Evolutionary conservation across 2,888 invertebrate genomes (phyloP).

Genomic region (Sminthurinus aureus): DNA sequence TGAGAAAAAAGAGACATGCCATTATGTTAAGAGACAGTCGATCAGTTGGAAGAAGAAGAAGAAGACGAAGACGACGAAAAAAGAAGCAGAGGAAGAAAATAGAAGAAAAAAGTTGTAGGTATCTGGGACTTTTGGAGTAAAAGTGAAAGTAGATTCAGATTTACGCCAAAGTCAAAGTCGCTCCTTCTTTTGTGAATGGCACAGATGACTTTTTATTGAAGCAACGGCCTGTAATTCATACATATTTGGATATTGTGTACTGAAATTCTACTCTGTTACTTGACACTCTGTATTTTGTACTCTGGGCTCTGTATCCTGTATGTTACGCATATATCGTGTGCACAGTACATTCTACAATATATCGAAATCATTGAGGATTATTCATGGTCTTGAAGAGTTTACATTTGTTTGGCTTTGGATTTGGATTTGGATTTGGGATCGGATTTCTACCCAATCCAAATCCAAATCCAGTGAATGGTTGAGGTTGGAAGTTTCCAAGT

Average conservation of each 20-base stretch:
- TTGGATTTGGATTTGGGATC: background rate
- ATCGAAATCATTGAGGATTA: background rate
- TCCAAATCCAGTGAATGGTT: background rate
- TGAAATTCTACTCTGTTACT: too few relatives aligned
- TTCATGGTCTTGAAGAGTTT: background rate
- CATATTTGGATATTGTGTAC: too few relatives aligned
- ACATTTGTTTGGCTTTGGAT: background rate
- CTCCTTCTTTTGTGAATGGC: background rate
- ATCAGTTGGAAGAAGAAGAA: background rate
- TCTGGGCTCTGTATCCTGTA: too few relatives aligned
- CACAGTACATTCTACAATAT: background rate
- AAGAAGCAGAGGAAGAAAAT: too few relatives aligned
- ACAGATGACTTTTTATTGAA: background rate
- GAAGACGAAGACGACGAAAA: too few relatives aligned
- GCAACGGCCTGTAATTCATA: too few relatives aligned
- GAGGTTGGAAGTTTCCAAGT: background rate
- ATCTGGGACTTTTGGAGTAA: background rate
- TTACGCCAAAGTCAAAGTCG: background rate
- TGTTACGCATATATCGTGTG: background rate
- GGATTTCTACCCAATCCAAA: too few relatives aligned
- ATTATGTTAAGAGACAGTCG: conserved; percentile 1
- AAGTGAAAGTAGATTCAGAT: background rate
- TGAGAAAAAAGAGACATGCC: background rate
- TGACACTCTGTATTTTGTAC: too few relatives aligned
- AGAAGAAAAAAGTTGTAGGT: too few relatives aligned